These are phyloP conservation scores for Bedellia somnulentella DNA, from an alignment of 2,888 invertebrate species.

Conservation along the genomic window DNA sequence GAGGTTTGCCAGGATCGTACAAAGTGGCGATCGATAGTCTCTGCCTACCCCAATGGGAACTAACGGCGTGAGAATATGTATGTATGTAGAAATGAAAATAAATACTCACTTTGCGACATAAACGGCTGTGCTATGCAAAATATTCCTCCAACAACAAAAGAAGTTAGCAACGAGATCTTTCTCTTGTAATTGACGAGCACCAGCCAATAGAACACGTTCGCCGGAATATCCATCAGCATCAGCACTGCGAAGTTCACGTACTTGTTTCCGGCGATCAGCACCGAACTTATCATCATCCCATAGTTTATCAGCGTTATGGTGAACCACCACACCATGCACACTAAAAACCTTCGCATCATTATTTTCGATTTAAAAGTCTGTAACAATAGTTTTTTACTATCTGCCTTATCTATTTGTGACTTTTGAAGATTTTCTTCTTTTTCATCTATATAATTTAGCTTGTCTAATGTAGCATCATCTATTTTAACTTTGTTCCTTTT, in stretches of 20 bases:
- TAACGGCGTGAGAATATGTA: too few relatives aligned
- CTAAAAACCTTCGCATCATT: constrained; percentile 41
- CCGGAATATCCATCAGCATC: constrained; percentile 47
- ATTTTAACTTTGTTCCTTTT: constrained; percentile 29
- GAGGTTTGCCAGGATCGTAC: too few relatives aligned
- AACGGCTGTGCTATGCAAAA: constrained; percentile 45
- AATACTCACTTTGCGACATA: constrained; percentile 34
- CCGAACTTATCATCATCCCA: constrained; percentile 53
- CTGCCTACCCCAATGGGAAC: too few relatives aligned
- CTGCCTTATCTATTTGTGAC: constrained; percentile 17
- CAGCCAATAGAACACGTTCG: constrained; percentile 45
- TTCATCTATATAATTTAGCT: constrained; percentile 30
- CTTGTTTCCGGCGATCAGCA: constrained; percentile 45
- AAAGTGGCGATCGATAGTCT: too few relatives aligned
- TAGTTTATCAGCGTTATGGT: constrained; percentile 50
- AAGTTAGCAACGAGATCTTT: constrained; percentile 29
- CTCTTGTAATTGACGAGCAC: constrained; percentile 38
- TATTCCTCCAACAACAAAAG: constrained; percentile 37
- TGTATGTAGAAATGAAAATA: too few relatives aligned
- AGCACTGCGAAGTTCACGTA: constrained; percentile 44
- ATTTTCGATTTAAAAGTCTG: constrained; percentile 41
- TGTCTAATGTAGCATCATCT: constrained; percentile 23
- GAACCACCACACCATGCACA: constrained; percentile 51
- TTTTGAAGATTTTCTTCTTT: too few relatives aligned
- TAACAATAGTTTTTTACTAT: constrained; percentile 27